phyloP scores from a whole-genome alignment of 2,113 vertebrate species.

The Baryphthengus martii region DNA sequence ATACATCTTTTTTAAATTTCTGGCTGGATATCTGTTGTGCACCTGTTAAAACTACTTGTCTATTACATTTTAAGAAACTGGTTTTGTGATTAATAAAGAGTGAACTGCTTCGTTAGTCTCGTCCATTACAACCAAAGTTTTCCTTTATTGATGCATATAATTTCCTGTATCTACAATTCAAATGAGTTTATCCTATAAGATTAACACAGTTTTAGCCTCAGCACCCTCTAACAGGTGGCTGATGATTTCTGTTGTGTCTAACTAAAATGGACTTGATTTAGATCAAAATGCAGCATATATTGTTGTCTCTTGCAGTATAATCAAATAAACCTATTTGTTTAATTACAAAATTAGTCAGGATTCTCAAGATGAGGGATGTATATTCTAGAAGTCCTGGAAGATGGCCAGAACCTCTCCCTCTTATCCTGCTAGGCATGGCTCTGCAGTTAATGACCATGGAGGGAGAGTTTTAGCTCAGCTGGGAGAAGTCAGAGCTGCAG shows the following conservation, averaged over 20 bases:
- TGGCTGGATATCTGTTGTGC: neutral
- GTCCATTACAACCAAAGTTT: neutral
- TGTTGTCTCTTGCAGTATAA: neutral
- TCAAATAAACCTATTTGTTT: accelerated
- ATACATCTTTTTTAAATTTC: neutral
- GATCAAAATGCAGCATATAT: neutral
- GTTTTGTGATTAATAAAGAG: neutral
- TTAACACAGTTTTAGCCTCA: neutral
- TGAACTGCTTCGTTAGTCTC: neutral
- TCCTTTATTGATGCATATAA: neutral
- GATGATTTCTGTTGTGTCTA: neutral
- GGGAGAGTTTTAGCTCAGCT: neutral
- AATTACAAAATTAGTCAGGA: neutral
- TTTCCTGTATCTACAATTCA: neutral
- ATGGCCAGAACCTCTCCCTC: neutral
- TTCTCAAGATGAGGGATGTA: neutral
- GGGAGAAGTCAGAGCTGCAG: neutral
- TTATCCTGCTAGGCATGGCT: neutral
- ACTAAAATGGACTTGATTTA: neutral
- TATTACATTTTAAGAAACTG: neutral
- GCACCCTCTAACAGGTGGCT: neutral
- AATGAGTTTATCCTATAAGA: neutral
- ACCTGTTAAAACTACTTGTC: neutral
- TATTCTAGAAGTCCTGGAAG: neutral
- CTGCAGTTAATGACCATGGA: neutral